Evolutionary conservation across 2,888 invertebrate species (phyloP).

Genomic region (Ectemnius cavifrons): DNA sequence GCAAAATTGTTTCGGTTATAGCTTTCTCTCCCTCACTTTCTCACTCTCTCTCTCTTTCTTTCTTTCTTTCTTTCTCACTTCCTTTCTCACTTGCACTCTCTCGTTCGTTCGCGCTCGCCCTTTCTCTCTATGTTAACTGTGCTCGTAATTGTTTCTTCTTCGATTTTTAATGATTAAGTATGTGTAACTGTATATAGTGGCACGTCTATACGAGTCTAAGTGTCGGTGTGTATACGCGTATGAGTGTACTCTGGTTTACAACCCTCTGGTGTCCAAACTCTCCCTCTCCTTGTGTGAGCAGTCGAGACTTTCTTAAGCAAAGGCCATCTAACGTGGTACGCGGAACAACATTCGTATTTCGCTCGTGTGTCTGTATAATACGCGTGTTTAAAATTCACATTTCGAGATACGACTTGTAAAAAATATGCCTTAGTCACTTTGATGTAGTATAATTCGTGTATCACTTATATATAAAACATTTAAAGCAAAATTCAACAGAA

Average conservation of each 20-base stretch:
- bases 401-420: constrained; percentile 60
- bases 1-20: background rate
- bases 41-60: too few species aligned
- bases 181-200: background rate
- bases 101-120: too few species aligned
- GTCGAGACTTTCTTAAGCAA: constrained; percentile 49
- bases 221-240: background rate
- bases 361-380: constrained; percentile 15
- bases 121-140: too few species aligned
- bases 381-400: constrained; percentile 44
- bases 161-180: too few species aligned
- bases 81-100: too few species aligned
- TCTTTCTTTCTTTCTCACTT: too few species aligned
- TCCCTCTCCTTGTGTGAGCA: constrained; percentile 18
- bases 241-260: background rate
- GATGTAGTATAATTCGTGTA: constrained; percentile 55
- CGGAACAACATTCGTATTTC: constrained; percentile 44
- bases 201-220: background rate
- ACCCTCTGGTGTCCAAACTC: background rate
- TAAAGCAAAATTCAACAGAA: constrained; percentile 66
- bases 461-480: constrained; percentile 61
- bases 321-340: constrained; percentile 57
- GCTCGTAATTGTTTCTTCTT: too few species aligned
- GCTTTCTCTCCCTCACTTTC: too few species aligned
- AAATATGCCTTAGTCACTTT: constrained; percentile 63